Conservation (phyloP, 2,113 vertebrate species). For the Solea senegalensis region DNA sequence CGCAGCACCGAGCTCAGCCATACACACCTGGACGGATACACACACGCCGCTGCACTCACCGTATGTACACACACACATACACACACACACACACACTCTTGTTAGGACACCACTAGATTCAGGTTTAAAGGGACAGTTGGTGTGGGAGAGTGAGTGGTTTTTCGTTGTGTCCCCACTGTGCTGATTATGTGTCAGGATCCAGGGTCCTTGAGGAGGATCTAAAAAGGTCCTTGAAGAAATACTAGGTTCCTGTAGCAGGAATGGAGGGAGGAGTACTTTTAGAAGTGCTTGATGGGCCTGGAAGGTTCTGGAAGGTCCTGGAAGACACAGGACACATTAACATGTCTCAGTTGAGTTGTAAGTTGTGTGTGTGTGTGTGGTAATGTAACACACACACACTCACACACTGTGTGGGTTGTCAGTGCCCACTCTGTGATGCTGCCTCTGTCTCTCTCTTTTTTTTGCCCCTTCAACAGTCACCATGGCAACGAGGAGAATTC, state of each 20-base stretch:
- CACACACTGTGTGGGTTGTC: constrained; percentile 27
- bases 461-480: constrained; percentile 1
- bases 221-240: too few species aligned
- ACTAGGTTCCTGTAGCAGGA: too few species aligned
- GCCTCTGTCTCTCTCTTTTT: constrained; percentile 5
- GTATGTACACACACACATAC: constrained; percentile 61
- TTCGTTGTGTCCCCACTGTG: too few species aligned
- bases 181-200: too few species aligned
- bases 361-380: too few species aligned
- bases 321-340: constrained; percentile 6
- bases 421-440: constrained; percentile 53
- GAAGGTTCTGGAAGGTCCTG: background rate
- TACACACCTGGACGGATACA: constrained; percentile 83
- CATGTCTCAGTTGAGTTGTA: background rate
- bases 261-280: background rate
- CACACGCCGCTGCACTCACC: constrained; percentile 80
- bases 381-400: constrained; percentile 1
- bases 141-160: too few species aligned
- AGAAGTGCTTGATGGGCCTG: background rate
- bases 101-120: background rate
- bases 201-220: too few species aligned
- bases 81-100: constrained; percentile 55
- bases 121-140: too few species aligned
- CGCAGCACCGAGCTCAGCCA: constrained; percentile 73
- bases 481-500: constrained; percentile 54